phyloP scores from a whole-genome alignment of 2,888 invertebrate species.

The Ethmia dodecea region DNA sequence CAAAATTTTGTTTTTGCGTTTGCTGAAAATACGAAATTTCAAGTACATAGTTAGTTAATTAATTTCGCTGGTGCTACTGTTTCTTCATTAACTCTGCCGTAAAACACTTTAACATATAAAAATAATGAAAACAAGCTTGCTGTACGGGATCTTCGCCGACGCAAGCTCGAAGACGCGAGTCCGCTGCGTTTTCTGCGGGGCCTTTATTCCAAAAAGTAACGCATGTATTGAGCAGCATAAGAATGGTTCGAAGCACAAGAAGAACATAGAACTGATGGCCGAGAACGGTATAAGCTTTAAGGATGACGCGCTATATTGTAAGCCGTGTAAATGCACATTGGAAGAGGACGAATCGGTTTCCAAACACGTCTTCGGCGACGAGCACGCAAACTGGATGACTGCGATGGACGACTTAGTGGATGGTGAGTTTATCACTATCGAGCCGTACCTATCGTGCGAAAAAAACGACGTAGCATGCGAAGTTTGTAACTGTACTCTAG shows the following conservation, averaged over 20 bases:
- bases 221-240: constrained; percentile 58
- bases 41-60: constrained; percentile 13
- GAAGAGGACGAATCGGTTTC: constrained; percentile 39
- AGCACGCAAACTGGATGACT: constrained; percentile 48
- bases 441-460: constrained; percentile 39
- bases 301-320: constrained; percentile 40
- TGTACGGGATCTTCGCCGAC: constrained; percentile 46
- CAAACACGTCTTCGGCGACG: constrained; percentile 41
- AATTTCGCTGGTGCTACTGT: neutral
- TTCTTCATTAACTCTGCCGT: neutral
- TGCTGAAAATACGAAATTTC: constrained; percentile 19
- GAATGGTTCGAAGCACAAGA: constrained; percentile 50
- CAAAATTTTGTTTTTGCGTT: constrained; percentile 16
- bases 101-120: neutral
- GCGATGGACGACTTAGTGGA: constrained; percentile 47
- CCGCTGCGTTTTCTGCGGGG: constrained; percentile 53
- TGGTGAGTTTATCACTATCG: constrained; percentile 47
- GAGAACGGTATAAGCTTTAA: constrained; percentile 42
- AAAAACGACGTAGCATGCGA: constrained; percentile 44
- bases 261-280: constrained; percentile 44
- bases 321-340: constrained; percentile 39
- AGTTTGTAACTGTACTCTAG: constrained; percentile 35
- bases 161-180: constrained; percentile 49
- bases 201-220: constrained; percentile 49
- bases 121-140: constrained; percentile 48